Evolutionary conservation across 2,888 invertebrate species (phyloP), one percentile per base, ranked within the genome.

Genomic region (Heliconius aoede): DNA sequence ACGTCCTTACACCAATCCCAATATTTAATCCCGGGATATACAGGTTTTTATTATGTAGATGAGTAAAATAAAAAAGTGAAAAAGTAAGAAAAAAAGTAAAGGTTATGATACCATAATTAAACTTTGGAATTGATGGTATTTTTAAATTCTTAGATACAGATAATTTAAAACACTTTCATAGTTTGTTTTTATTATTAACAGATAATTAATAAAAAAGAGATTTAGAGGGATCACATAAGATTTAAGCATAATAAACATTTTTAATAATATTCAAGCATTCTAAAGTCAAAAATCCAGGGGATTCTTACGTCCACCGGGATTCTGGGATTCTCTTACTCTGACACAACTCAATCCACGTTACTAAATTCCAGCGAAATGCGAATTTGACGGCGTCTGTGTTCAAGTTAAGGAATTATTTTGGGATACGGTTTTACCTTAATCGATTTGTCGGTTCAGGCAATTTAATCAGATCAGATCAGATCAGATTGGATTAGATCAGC

Each of bases 371-470:
- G 76, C 76, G 83, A 86, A 87, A 85, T 84, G 85, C 79, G 81
- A 81, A 60, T 80, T 80, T 80, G 76, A 80, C 79, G 77, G 74
- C 75, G 77, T 79, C 82, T 79, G 83, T 81, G 85, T 86, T 85
- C 83, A 84, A 84, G 84, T 83, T 83, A 83, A 80, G 78, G 80
- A 76, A 78, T 79, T 82, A 84, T 83, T 83, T 84, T 82, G 78
- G 76, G 73, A 80, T 82, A 80, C 77, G 80, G 60, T 76, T 76
- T 76, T 76, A 78, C 76, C 74, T 71, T 76, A 73, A 67, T 76
- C 40, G 71, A 75, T 78, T 78, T 75, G 76, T 80, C 64, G 73
- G 76, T 78, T 80, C 78, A 76, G 55, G 62, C 64, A 73, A 76
- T 78, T 76, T 58, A 73, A 73, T 71, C 67, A 71, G 36, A 18